Evolutionary conservation across 2,113 vertebrate species (phyloP).

Genomic region (Phaethon lepturus): DNA sequence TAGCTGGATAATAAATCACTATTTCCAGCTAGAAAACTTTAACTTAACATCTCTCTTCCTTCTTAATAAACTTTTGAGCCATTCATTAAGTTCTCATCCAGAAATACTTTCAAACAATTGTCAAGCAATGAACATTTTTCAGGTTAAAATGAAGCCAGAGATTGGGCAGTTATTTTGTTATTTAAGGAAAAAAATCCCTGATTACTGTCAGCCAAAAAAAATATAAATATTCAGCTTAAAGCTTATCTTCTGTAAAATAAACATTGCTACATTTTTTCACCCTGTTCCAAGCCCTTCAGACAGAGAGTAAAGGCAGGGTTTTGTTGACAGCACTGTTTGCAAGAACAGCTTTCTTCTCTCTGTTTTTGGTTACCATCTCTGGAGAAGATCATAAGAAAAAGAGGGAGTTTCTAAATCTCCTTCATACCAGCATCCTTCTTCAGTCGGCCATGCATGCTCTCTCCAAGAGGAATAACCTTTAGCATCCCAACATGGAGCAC

Average conservation of each 20-base stretch:
- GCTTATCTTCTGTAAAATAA: slow-evolving; percentile 29
- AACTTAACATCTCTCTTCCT: slow-evolving; percentile 14
- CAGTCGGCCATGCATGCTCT: not conserved
- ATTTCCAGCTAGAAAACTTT: slow-evolving; percentile 40
- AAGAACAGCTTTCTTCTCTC: not conserved
- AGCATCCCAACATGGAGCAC: rapidly evolving
- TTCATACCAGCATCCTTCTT: not conserved
- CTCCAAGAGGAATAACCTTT: not conserved
- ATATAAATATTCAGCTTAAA: not conserved
- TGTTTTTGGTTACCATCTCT: not conserved
- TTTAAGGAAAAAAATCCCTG: not conserved
- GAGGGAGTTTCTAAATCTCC: not conserved
- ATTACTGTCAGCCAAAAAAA: not conserved
- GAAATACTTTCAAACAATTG: not conserved
- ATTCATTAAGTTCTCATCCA: slow-evolving; percentile 17
- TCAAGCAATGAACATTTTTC: not conserved
- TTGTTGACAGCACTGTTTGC: not conserved
- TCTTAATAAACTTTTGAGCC: slow-evolving; percentile 37
- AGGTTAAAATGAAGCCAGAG: not conserved
- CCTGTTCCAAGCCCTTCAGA: not conserved
- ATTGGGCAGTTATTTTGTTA: not conserved
- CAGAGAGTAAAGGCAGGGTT: not conserved
- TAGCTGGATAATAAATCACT: slow-evolving; percentile 31
- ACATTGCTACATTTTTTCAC: not conserved
- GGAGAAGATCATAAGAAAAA: not conserved